These are phyloP conservation scores for Drosophila malerkotliana DNA, from an alignment of 1,140 invertebrate genomes.

Conservation along the genomic window DNA sequence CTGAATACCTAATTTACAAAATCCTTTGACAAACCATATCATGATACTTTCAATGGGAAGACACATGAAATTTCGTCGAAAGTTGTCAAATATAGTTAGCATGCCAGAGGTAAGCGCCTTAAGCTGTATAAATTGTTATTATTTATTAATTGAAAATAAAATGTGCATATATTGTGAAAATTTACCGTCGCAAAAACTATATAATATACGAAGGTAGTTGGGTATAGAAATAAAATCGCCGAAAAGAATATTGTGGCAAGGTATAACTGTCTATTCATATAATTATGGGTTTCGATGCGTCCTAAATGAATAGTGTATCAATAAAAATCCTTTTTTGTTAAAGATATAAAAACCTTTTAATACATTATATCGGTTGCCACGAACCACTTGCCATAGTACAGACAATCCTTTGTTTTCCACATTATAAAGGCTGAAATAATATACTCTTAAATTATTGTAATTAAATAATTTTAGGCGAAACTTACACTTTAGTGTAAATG, in stretches of 20 bases:
- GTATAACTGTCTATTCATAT: conserved; percentile 80
- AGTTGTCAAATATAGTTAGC: conserved; percentile 55
- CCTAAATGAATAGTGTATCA: conserved; percentile 29
- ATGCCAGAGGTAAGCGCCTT: conserved; percentile 56
- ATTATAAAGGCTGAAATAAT: conserved; percentile 68
- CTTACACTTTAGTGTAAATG: conserved; percentile 82
- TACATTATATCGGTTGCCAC: conserved; percentile 77
- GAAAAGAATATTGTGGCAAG: conserved; percentile 81
- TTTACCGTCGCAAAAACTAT: conserved; percentile 77
- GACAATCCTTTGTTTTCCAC: conserved; percentile 72
- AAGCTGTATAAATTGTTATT: conserved; percentile 24
- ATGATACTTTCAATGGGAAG: conserved; percentile 84
- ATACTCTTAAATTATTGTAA: background rate
- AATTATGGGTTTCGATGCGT: conserved; percentile 75
- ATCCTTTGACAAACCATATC: conserved; percentile 54
- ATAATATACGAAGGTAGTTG: conserved; percentile 79
- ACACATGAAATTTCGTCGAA: conserved; percentile 75
- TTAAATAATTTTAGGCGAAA: background rate
- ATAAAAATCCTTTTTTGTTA: background rate
- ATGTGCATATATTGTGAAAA: background rate
- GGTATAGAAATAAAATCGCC: conserved; percentile 73
- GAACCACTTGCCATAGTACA: conserved; percentile 79
- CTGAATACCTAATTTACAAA: conserved; percentile 54
- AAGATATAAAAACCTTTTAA: conserved; percentile 58
- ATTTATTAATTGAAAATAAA: background rate